These are phyloP conservation scores for Harpegnathos saltator DNA, from an alignment of 1,140 invertebrate genomes.

Conservation along the genomic window DNA sequence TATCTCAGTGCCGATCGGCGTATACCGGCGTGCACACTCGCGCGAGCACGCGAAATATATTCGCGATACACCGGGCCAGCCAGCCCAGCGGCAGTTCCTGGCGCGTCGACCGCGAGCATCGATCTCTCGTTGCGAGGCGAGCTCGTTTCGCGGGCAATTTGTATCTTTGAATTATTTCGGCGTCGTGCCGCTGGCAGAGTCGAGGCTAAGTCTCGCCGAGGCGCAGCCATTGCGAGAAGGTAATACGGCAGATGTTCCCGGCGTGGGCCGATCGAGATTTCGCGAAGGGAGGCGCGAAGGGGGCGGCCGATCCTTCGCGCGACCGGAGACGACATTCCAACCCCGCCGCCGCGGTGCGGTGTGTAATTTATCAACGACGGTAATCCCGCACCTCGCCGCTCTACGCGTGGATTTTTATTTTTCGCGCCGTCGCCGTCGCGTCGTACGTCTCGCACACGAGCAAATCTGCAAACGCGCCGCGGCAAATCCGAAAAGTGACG, in stretches of 20 bases:
- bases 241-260: conserved; percentile 31
- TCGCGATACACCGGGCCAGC: conserved; percentile 41
- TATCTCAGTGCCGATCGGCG: background rate
- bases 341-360: background rate
- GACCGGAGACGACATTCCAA: background rate
- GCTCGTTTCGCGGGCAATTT: conserved; percentile 67
- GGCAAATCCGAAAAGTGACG: background rate
- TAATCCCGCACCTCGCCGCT: no score
- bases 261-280: conserved; percentile 47
- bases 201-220: no score
- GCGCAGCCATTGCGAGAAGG: conserved; percentile 28
- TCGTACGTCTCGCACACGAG: no score
- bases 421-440: background rate
- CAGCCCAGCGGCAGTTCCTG: background rate
- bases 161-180: conserved; percentile 72
- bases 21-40: conserved; percentile 24
- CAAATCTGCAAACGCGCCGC: background rate
- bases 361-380: conserved; percentile 19
- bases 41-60: conserved; percentile 40
- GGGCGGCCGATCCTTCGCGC: conserved; percentile 7
- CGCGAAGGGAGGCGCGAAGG: no score
- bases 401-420: conserved; percentile 6
- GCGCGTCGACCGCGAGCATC: conserved; percentile 43
- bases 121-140: conserved; percentile 48
- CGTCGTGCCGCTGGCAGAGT: conserved; percentile 55